Base-by-base conservation (phyloP, 1,140 invertebrate species). In the Drosophila sp. region DNA sequence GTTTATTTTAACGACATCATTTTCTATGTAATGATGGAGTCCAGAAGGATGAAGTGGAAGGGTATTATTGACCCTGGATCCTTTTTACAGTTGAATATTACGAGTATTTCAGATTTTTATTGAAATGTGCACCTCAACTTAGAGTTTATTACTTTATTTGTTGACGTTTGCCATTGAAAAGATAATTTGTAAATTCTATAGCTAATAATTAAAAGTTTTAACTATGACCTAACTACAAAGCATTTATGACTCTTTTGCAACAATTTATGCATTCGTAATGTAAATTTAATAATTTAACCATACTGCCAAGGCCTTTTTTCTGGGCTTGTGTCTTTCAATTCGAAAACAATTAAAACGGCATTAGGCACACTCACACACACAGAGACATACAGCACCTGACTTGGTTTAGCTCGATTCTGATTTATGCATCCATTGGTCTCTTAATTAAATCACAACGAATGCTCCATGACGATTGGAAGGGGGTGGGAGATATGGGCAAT, bases 271-370 rank as follows among this genome's bases (percentile, higher is more conserved):
- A 10, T 33, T n/a, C 44, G 7, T 33, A 62, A 23, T 35, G 60
- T 38, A 58, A 23, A 6, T 38, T 10, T 11, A 11, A 35, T 38
- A 38, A 30, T 62, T 10, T 30, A 47, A 32, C 4, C 25, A 55
- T 35, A 50, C 35, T 58, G 44, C 25, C 64, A 66, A 64, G 38
- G 54, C 6, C 23, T 60, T 29, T 35, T 6, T 41, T 62, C 11
- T 17, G 35, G 44, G 23, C 27, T 50, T 6, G 23, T 8, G 32
- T 58, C 23, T 58, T 35, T 35, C 32, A 58, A 35, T 58, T 66
- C 3, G 41, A 47, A 72, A 72, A 77, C 79, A 81, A 81, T 81
- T 81, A 81, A 81, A 77, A 78, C 32, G 55, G 62, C 66, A 81
- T 81, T 81, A 73, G 69, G 65, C 50, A 38, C 25, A 38, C 25